Base-by-base conservation (phyloP, 2,797 vertebrate genomes). In the Betta splendens region DNA sequence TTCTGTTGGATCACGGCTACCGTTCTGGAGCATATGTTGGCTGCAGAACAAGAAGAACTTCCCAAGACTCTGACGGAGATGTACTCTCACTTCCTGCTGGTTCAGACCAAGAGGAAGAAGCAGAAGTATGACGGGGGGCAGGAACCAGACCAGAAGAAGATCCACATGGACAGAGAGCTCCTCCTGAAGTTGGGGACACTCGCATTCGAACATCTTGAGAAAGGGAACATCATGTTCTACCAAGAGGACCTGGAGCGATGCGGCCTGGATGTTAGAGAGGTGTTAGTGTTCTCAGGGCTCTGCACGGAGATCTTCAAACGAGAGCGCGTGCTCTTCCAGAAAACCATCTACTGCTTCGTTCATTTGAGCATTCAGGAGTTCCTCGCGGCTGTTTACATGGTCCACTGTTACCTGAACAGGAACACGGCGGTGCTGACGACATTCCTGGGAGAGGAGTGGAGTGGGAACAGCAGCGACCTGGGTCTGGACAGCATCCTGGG, bases 341-440 rank as follows among this genome's bases (percentile, higher is more conserved):
- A 62, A 51, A 35, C 12, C 6, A 6, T 71, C 22, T 66, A 75
- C 58, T 63, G 58, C 55, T 84, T 84, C 47, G 58, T 81, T 20
- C 81, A 84, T 43, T 47, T 67, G 35, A 81, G 57, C 18, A 28
- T 84, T 37, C 81, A 84, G 43, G 79, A 81, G 44, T 84, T 61
- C 46, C 46, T 80, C 0, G 65, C 77, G 5, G 77, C 77, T 13
- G 52, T 80, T 11, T 73, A 73, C 18, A 47, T 68, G 31, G n/a
- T 53, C 37, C 49, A 68, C 39, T 67, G 53, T 39, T 68, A 59
- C 50, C 20, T 40, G 3, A 51, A n/a, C 18, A 62, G 43, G 26
- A 26, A 61, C 20, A 15, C 0, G 12, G 37, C 68, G 5, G 63
- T 48, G 4, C 43, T 68, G 42, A 11, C 2, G 2, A 31, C 25